Evolutionary conservation across 2,113 vertebrate species (phyloP), one percentile per base, ranked within the genome.

Genomic region (Gasterosteus nipponicus): DNA sequence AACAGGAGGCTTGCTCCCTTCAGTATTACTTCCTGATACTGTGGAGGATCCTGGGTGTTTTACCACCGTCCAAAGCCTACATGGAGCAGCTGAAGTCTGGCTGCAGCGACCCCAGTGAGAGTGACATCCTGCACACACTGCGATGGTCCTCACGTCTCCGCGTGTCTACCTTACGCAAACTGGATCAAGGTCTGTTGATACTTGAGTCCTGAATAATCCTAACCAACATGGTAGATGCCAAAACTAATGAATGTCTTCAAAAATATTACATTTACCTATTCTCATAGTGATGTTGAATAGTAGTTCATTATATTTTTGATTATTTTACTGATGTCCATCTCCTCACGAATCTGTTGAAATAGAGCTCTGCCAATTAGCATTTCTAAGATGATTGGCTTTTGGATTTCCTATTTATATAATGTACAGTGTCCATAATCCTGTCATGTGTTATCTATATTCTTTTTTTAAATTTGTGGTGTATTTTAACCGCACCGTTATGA

Each of bases 11-110:
- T 58, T 99, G 98, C 88, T 97, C 97, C 10, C 95, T 99, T 73
- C 98, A 99, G 60, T 99, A 99, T 92, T 98, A 97, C 80, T 99
- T 99, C 88, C 80, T 99, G 87, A 95, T 99, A 39, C 92, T 99
- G 38, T 99, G 98, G 98, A 93, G 97, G 66, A 97, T 99, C 64
- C 89, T 99, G 26, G 97, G 98, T 0, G 95, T 97, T 75, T 90
- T 99, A 59, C 98, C 98, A 26, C 97, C 97, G 0, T 98, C 97
- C 11, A 97, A 96, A 82, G 94, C 75, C 67, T 99, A 96, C 86
- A 91, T 99, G 84, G 97, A 98, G 78, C 97, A 98, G 60, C 84
- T 99, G 80, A 96, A 96, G 51, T 91, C 59, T 12, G 96, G 96
- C 72, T 93, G 93, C 1, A 94, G 94, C 0, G 96, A 98, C 80